phyloP scores from a whole-genome alignment of 2,797 vertebrate genomes.

The Eulemur coronatus region DNA sequence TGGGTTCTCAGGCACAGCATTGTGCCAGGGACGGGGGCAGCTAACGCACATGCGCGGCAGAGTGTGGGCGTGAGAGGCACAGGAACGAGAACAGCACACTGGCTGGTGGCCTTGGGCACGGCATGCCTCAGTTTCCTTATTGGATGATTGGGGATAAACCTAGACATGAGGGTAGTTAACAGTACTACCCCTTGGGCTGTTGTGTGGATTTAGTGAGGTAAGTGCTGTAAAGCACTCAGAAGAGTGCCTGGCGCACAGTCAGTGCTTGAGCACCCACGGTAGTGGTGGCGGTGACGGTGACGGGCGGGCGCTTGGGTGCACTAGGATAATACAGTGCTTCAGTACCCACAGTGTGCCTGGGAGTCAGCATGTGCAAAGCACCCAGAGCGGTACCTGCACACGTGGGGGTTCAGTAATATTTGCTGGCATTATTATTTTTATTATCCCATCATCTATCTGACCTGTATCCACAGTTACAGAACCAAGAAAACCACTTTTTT shows the following conservation, averaged over 20 bases:
- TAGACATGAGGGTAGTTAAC: too few relatives aligned
- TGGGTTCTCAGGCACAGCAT: not conserved
- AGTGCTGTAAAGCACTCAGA: not conserved
- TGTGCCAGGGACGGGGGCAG: not conserved
- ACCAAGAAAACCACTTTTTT: not conserved
- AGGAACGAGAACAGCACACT: not conserved
- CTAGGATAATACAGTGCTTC: not conserved
- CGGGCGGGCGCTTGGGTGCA: fast-evolving
- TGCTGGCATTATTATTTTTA: not conserved
- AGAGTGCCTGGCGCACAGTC: not conserved
- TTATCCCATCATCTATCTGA: not conserved
- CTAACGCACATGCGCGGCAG: fast-evolving
- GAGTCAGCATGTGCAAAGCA: not conserved
- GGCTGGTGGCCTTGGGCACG: not conserved
- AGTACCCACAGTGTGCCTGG: not conserved
- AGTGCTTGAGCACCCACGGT: fast-evolving
- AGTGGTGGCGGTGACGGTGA: fast-evolving
- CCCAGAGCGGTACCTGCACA: not conserved
- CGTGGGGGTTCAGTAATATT: not conserved
- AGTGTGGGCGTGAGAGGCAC: not conserved
- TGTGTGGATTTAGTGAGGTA: not conserved
- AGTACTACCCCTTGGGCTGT: not conserved
- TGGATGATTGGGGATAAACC: not conserved
- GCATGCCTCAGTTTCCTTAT: not conserved
- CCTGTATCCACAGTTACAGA: not conserved